Conservation (phyloP, 2,113 vertebrate genomes). For the Ceyx margarethae region DNA sequence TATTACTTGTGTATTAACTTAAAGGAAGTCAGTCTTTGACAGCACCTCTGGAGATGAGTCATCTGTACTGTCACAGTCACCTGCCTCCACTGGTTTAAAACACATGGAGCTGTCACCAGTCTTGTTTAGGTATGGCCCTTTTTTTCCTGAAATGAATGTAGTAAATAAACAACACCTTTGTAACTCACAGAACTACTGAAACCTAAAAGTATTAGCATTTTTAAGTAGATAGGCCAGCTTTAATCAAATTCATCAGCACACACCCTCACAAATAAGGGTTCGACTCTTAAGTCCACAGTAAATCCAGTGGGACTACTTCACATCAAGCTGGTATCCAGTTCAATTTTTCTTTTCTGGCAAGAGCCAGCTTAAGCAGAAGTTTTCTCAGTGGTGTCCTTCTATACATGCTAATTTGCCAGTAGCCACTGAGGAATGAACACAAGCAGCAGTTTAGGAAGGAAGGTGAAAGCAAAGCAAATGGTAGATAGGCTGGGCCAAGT, state of each 20-base stretch:
- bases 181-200: not conserved
- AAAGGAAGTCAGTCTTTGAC: not conserved
- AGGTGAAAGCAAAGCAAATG: not conserved
- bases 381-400: not conserved
- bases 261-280: not conserved
- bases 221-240: not conserved
- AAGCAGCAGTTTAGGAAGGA: not conserved
- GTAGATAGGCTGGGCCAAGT: not conserved
- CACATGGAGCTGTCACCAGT: not conserved
- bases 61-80: not conserved
- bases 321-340: not conserved
- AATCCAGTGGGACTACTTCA: not conserved
- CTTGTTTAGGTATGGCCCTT: not conserved
- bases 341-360: not conserved
- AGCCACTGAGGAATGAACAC: not conserved
- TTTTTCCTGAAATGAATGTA: not conserved
- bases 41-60: not conserved
- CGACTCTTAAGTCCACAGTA: not conserved
- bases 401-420: fast-evolving
- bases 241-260: not conserved
- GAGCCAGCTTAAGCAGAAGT: not conserved
- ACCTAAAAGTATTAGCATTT: not conserved
- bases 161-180: not conserved
- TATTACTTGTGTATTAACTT: not conserved
- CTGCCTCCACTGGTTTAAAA: not conserved